phyloP scores from a whole-genome alignment of 2,888 invertebrate species.

The Clanis bilineata region DNA sequence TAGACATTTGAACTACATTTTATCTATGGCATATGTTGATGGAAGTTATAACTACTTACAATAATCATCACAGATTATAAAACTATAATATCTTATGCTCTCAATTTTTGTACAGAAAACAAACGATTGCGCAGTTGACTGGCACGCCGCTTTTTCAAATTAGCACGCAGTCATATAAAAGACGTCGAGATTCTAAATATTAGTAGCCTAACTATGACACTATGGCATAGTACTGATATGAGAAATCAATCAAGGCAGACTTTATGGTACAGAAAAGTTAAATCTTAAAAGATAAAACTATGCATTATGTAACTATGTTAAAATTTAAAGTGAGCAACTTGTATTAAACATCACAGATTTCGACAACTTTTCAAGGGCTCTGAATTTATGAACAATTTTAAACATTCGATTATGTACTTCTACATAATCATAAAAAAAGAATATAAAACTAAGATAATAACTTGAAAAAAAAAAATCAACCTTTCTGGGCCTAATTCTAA shows the following conservation, averaged over 20 bases:
- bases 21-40: constrained; percentile 50
- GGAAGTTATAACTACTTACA: constrained; percentile 58
- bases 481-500: constrained; percentile 26
- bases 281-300: constrained; percentile 35
- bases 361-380: constrained; percentile 27
- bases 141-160: not conserved
- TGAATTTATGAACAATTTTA: constrained; percentile 24
- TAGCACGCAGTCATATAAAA: not conserved
- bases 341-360: constrained; percentile 59
- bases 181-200: constrained; percentile 29
- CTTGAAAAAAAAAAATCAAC: constrained; percentile 38
- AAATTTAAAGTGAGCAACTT: constrained; percentile 74
- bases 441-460: constrained; percentile 34
- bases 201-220: not conserved
- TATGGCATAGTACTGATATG: not conserved
- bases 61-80: constrained; percentile 72
- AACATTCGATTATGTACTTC: constrained; percentile 13
- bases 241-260: not conserved
- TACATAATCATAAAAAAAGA: constrained; percentile 36
- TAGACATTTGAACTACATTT: constrained; percentile 46
- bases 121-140: not conserved
- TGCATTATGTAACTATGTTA: constrained; percentile 45
- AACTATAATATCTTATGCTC: constrained; percentile 33
- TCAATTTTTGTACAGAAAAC: constrained; percentile 16
- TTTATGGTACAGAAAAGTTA: constrained; percentile 22